Conservation (phyloP, 1,140 invertebrate species). For the Drosophila carrolli region DNA sequence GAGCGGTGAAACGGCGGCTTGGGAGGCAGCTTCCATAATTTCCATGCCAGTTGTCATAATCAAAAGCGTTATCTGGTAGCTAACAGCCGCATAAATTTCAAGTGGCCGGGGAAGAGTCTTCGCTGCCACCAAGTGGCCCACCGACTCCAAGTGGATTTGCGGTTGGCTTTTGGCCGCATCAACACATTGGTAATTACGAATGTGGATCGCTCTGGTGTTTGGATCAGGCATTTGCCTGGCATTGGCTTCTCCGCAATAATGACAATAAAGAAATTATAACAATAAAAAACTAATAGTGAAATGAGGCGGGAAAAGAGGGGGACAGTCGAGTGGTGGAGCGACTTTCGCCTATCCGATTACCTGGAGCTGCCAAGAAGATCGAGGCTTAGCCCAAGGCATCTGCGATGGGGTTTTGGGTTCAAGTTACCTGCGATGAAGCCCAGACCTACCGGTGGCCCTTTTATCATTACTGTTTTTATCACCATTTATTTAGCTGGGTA, state of each 20-base stretch:
- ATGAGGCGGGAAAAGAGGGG: constrained; percentile 15
- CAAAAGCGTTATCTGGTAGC: constrained; percentile 81
- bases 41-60: constrained; percentile 74
- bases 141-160: constrained; percentile 75
- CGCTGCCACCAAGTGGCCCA: constrained; percentile 43
- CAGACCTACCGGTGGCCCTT: constrained; percentile 21
- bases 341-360: constrained; percentile 81
- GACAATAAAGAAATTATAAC: constrained; percentile 81
- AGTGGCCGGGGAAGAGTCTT: constrained; percentile 59
- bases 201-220: constrained; percentile 33
- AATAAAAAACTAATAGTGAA: constrained; percentile 76
- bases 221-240: constrained; percentile 29
- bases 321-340: constrained; percentile 36
- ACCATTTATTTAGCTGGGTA: background rate
- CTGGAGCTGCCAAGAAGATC: constrained; percentile 30
- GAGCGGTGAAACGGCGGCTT: constrained; percentile 9
- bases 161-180: constrained; percentile 68
- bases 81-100: constrained; percentile 80
- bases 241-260: constrained; percentile 63
- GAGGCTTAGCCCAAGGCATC: constrained; percentile 20
- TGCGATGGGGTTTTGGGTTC: constrained; percentile 39
- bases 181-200: constrained; percentile 65
- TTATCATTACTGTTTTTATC: constrained; percentile 24
- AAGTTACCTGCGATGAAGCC: constrained; percentile 41
- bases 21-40: constrained; percentile 42